Conservation (phyloP, 2,888 invertebrate genomes). For the Drosophila paracracens region DNA sequence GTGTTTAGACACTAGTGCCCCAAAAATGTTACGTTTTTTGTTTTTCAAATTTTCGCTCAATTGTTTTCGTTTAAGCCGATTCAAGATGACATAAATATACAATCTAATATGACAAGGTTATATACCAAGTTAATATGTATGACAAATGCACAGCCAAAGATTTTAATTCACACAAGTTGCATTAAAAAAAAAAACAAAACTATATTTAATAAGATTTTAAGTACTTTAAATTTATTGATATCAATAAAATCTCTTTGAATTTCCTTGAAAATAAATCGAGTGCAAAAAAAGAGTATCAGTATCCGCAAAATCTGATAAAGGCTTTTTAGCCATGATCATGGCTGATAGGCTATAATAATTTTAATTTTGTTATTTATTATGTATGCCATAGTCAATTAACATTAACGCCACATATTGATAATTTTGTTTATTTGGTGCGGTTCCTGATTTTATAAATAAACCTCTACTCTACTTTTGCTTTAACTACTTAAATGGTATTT, state of each 20-base stretch:
- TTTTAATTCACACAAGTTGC: constrained; percentile 1
- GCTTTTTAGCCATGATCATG: not conserved
- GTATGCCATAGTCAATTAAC: not conserved
- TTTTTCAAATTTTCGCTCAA: not conserved
- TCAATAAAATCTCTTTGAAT: constrained; percentile 8
- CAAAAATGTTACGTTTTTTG: constrained; percentile 9
- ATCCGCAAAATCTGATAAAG: not conserved
- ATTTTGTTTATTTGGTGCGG: not conserved
- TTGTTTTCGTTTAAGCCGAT: not conserved
- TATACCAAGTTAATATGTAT: constrained; percentile 1
- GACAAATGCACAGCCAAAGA: constrained; percentile 17
- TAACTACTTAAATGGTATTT: not conserved
- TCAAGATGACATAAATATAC: not conserved
- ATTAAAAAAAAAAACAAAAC: not conserved
- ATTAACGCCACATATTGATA: not conserved
- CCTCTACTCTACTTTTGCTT: not conserved
- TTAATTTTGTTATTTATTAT: not conserved
- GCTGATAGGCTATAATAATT: not conserved
- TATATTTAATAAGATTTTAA: not conserved
- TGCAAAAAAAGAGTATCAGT: not conserved
- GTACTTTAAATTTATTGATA: not conserved
- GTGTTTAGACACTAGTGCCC: not conserved
- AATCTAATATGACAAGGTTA: not conserved
- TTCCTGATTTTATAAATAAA: not conserved
- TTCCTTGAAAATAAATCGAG: not conserved